These are phyloP conservation scores for Aelia acuminata DNA, from an alignment of 2,888 invertebrate genomes.

Conservation along the genomic window DNA sequence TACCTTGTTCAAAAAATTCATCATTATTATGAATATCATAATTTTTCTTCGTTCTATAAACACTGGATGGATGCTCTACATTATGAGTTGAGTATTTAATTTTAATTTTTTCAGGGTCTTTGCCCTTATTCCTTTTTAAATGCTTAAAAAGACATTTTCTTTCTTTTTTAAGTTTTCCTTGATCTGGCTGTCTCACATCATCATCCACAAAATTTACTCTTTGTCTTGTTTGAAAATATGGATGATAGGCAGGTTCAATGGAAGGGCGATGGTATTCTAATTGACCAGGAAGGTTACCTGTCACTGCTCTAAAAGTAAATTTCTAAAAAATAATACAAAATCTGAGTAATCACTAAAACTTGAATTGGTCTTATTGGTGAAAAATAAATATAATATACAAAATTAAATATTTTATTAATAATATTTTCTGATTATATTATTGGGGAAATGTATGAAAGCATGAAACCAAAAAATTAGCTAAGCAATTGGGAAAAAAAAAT, in stretches of 20 bases:
- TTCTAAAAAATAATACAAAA: constrained; percentile 42
- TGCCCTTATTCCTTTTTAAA: neutral
- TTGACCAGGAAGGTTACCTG: constrained; percentile 40
- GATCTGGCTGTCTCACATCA: neutral
- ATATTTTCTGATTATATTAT: too few species aligned
- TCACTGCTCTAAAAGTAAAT: constrained; percentile 62
- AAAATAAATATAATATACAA: neutral
- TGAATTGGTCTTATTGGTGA: neutral
- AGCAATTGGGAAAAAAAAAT: too few species aligned
- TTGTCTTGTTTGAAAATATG: neutral
- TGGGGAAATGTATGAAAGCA: too few species aligned
- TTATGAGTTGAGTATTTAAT: neutral
- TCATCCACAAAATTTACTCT: constrained; percentile 1
- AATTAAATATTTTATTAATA: too few species aligned
- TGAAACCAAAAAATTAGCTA: too few species aligned
- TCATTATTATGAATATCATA: neutral
- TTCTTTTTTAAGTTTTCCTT: neutral
- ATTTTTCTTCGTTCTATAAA: neutral
- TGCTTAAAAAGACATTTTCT: constrained; percentile 2
- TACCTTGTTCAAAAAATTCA: constrained; percentile 12
- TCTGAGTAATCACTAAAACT: neutral
- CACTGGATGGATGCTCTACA: neutral
- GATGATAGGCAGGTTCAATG: neutral
- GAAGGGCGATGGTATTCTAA: constrained; percentile 13
- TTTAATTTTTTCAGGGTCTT: neutral